Evolutionary conservation across 2,113 vertebrate species (phyloP), one percentile per base, ranked within the genome.

Genomic region (Carlito syrichta): DNA sequence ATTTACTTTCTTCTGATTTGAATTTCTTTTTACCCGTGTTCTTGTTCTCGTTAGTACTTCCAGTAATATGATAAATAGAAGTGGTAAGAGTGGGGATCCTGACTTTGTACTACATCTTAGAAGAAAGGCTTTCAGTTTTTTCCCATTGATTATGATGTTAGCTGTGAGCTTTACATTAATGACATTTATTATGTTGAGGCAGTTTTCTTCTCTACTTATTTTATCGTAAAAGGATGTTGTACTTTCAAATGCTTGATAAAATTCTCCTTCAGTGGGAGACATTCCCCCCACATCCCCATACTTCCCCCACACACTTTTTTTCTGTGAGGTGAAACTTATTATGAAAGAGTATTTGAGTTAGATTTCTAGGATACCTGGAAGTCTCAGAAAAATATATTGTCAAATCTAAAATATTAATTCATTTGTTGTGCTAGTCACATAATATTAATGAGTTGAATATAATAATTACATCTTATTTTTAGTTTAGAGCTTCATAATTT

Each of bases 291-390:
- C 27, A 89, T 63, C 62, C 13, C 12, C 62, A 16, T 35, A 35
- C 30, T 6, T 23, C 32, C 13, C 62, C 62, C 25, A 58, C 2
- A 71, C 23, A 58, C 23, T 40, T 66, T 38, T 71, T n/a, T 68
- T 25, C n/a, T 73, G 74, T 54, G 83, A 40, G 16, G n/a, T 62
- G 32, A 85, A 94, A 62, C 32, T 89, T 96, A 87, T 89, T 96
- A 87, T 3, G 45, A 84, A 86, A 91, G 14, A 45, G 8, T 79
- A 76, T 86, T 96, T 89, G 32, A 86, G 9, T 89, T 71, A 66
- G 2, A 96, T 69, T 76, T 93, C 48, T 89, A 94, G 68, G 23
- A 74, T 95, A 78, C 30, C 8, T 56, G 50, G 81, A 91, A 79
- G 17, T 50, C 43, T 93, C 62, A 97, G 63, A 85, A 94, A 93